phyloP scores from a whole-genome alignment of 2,797 vertebrate species.

The Lepilemur septentrionalis region DNA sequence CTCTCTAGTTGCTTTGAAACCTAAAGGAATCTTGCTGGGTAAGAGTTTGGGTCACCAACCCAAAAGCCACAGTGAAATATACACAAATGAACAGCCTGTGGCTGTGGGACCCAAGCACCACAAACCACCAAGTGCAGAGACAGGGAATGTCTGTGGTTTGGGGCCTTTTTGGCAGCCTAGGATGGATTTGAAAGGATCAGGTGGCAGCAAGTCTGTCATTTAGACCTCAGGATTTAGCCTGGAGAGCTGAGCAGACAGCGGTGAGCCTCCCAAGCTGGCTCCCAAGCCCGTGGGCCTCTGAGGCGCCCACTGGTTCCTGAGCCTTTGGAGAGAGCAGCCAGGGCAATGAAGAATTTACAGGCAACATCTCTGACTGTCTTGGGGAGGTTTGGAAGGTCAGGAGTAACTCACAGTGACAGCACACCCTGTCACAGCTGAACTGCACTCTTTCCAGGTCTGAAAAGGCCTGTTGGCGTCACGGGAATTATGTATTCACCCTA shows the following conservation, averaged over 20 bases:
- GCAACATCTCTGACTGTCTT: background rate
- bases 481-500: fast-evolving
- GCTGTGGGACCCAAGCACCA: background rate
- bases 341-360: conserved; percentile 46
- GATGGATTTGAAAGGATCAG: background rate
- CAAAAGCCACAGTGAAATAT: conserved; percentile 2
- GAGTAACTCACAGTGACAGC: conserved; percentile 57
- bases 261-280: background rate
- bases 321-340: conserved; percentile 48
- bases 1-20: conserved; percentile 24
- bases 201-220: background rate
- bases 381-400: conserved; percentile 39
- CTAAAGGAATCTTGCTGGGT: conserved; percentile 1
- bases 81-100: background rate
- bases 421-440: background rate
- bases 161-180: background rate
- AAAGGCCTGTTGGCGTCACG: background rate
- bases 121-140: background rate
- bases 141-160: background rate
- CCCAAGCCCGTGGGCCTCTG: background rate
- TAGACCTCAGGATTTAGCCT: background rate
- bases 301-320: background rate
- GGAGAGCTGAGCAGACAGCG: background rate
- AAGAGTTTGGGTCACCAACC: background rate
- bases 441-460: background rate